Percentiles rank a stretch among this genome's conserved stretches.
phyloP scores from a whole-genome alignment of 2,888 invertebrate species.

The Drosophila quinaria region DNA sequence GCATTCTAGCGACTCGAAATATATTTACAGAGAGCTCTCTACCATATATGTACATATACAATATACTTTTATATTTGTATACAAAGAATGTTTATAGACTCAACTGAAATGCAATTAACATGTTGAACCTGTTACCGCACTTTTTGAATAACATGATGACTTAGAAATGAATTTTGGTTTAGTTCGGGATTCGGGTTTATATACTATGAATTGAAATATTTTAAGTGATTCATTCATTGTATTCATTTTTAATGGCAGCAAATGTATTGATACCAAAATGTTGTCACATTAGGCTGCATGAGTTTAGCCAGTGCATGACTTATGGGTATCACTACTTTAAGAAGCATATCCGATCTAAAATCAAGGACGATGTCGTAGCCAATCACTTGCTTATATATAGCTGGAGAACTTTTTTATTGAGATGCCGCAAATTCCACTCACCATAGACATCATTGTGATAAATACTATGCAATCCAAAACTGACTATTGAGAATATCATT shows the following conservation, averaged over 20 bases:
- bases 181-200: not conserved
- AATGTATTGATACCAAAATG: not conserved
- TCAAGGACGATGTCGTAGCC: not conserved
- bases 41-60: no score
- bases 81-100: not conserved
- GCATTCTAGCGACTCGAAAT: not conserved
- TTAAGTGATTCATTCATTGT: not conserved
- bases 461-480: not conserved
- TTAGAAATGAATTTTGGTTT: not conserved
- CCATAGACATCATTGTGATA: not conserved
- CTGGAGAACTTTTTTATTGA: not conserved
- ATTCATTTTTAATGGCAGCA: not conserved
- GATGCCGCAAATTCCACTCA: not conserved
- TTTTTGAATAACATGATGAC: not conserved
- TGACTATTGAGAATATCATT: not conserved
- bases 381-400: not conserved
- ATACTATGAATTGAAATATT: not conserved
- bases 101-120: not conserved
- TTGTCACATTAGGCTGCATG: no score
- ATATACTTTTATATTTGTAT: not conserved
- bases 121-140: constrained; percentile 4
- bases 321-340: no score
- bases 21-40: not conserved
- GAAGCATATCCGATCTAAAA: not conserved
- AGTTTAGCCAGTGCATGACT: no score